A percentile compares a stretch with the other conserved stretches of the same genome.
Conservation (phyloP, 2,888 invertebrate species). For the Gastracanthus pulcherrimus region DNA sequence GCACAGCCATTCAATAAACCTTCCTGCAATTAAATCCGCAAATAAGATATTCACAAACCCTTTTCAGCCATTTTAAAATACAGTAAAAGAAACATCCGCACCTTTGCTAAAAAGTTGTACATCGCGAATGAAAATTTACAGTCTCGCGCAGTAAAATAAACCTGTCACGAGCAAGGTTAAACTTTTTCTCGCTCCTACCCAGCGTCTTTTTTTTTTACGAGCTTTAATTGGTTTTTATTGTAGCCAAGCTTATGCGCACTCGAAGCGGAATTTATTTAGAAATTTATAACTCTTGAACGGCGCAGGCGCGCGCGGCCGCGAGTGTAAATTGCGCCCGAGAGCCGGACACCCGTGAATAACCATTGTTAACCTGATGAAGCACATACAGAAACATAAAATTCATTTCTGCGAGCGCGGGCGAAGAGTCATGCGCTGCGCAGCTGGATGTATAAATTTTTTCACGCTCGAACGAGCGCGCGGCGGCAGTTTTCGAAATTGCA, state of each 20-base stretch:
- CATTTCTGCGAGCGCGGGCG: background rate
- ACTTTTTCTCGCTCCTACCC: background rate
- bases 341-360: slow-evolving; percentile 10
- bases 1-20: too few relatives aligned
- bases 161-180: slow-evolving; percentile 28
- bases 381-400: slow-evolving; percentile 5
- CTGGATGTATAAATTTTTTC: background rate
- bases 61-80: background rate
- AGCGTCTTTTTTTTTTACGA: background rate
- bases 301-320: background rate
- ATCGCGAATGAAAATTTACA: background rate
- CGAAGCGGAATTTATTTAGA: slow-evolving; percentile 16
- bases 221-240: slow-evolving; percentile 40
- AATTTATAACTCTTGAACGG: slow-evolving; percentile 14
- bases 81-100: background rate
- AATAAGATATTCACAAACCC: background rate
- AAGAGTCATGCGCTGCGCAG: too few relatives aligned
- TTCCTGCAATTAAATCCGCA: too few relatives aligned
- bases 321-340: slow-evolving; percentile 11
- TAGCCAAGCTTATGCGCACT: background rate
- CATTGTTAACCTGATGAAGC: slow-evolving; percentile 15
- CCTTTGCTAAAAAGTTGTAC: background rate
- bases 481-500: too few relatives aligned
- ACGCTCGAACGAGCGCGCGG: too few relatives aligned
- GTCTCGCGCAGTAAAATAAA: background rate